phyloP scores from a whole-genome alignment of 2,113 vertebrate species.

The Pelusios castaneus region DNA sequence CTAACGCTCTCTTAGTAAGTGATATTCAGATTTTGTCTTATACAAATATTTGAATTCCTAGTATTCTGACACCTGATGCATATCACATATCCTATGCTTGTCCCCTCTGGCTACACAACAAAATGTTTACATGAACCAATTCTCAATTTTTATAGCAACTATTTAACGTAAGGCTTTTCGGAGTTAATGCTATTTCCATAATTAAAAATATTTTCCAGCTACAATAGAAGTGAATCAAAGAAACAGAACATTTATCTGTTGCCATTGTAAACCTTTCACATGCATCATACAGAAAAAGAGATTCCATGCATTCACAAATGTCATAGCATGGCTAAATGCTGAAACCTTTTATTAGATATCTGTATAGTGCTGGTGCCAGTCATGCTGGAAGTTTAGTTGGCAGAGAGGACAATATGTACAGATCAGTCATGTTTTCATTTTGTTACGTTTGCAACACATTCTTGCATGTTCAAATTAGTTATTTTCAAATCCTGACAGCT shows the following conservation, averaged over 20 bases:
- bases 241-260: not conserved
- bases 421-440: constrained; percentile 52
- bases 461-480: constrained; percentile 58
- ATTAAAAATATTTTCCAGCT: constrained; percentile 17
- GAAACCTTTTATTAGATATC: not conserved
- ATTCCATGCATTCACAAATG: not conserved
- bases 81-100: constrained; percentile 13
- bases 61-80: constrained; percentile 12
- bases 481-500: constrained; percentile 69
- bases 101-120: not conserved
- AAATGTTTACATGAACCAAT: constrained; percentile 34
- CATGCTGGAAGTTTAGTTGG: constrained; percentile 4
- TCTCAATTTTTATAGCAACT: constrained; percentile 14
- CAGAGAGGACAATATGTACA: not conserved
- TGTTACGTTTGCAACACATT: constrained; percentile 40
- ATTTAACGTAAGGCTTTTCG: constrained; percentile 24
- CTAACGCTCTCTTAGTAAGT: not conserved
- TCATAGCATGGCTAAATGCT: not conserved
- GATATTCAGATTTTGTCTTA: not conserved
- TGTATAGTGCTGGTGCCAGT: not conserved
- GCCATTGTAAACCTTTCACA: not conserved
- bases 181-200: constrained; percentile 41
- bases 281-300: not conserved
- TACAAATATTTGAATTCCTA: constrained; percentile 15
- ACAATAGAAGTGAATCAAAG: not conserved